A percentile compares a stretch with the other conserved stretches of the same genome.
These are phyloP conservation scores for Zapornia atra DNA, from an alignment of 2,113 vertebrate genomes.

Conservation along the genomic window DNA sequence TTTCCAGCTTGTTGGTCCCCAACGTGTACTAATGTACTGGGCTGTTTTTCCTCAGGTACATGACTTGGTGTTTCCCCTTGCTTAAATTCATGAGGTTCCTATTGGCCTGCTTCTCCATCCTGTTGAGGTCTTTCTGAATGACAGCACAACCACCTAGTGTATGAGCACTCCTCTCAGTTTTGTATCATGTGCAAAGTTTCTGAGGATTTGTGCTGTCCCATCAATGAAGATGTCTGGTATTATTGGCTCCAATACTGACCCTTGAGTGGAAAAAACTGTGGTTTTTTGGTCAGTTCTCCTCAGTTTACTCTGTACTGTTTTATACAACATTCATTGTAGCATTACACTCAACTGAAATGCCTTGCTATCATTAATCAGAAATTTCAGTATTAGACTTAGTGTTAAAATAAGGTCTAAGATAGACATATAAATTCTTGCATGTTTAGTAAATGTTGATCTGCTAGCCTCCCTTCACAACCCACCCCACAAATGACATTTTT, in stretches of 20 bases:
- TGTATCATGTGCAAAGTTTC: background rate
- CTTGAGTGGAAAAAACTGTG: background rate
- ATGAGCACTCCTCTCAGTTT: background rate
- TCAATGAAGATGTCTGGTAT: background rate
- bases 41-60: background rate
- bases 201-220: background rate
- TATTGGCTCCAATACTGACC: background rate
- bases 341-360: background rate
- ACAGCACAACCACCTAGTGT: background rate
- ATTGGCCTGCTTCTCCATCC: background rate
- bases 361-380: background rate
- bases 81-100: background rate
- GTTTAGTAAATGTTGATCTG: background rate
- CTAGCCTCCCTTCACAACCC: background rate
- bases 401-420: background rate
- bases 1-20: background rate
- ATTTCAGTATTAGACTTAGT: background rate
- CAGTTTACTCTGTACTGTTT: background rate
- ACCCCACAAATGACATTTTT: background rate
- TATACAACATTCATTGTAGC: background rate
- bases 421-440: background rate
- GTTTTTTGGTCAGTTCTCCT: background rate
- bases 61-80: background rate
- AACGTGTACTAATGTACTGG: background rate
- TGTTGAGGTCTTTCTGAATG: background rate